Percentiles rank a stretch among this genome's conserved stretches.
These are phyloP conservation scores for Ictalurus punctatus DNA, from an alignment of 2,113 vertebrate genomes.

Conservation along the genomic window DNA sequence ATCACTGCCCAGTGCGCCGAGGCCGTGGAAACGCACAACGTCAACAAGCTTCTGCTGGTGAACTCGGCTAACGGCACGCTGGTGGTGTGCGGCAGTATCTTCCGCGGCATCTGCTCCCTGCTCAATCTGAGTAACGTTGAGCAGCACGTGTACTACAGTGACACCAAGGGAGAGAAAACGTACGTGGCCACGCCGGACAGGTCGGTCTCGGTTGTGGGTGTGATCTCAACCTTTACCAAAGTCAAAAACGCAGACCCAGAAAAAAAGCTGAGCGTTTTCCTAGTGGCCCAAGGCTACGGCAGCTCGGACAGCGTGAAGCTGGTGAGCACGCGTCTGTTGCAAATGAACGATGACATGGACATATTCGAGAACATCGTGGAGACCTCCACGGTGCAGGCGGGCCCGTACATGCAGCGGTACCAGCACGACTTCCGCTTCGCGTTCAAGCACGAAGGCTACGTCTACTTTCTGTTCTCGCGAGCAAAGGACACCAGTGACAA, in stretches of 20 bases:
- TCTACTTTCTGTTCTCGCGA: slow-evolving; percentile 93
- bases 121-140: slow-evolving; percentile 78
- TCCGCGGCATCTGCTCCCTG: slow-evolving; percentile 90
- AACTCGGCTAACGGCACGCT: slow-evolving; percentile 68
- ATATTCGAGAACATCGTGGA: slow-evolving; percentile 90
- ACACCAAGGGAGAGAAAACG: slow-evolving; percentile 88
- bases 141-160: slow-evolving; percentile 78
- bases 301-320: slow-evolving; percentile 89
- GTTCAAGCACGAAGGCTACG: slow-evolving; percentile 80
- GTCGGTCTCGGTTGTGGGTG: slow-evolving; percentile 84
- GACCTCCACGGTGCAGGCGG: slow-evolving; percentile 79
- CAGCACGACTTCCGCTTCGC: slow-evolving; percentile 74
- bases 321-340: slow-evolving; percentile 89
- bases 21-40: slow-evolving; percentile 76
- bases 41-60: slow-evolving; percentile 89
- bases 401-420: slow-evolving; percentile 76
- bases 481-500: slow-evolving; percentile 74
- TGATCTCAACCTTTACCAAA: slow-evolving; percentile 75
- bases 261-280: slow-evolving; percentile 71
- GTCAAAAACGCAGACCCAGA: background rate
- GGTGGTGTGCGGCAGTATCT: slow-evolving; percentile 90
- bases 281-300: slow-evolving; percentile 91
- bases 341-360: slow-evolving; percentile 73
- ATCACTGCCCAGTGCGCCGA: slow-evolving; percentile 79
- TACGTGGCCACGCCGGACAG: slow-evolving; percentile 91